These are phyloP conservation scores for Lasioglossum morio DNA, from an alignment of 2,888 invertebrate species.

Conservation along the genomic window DNA sequence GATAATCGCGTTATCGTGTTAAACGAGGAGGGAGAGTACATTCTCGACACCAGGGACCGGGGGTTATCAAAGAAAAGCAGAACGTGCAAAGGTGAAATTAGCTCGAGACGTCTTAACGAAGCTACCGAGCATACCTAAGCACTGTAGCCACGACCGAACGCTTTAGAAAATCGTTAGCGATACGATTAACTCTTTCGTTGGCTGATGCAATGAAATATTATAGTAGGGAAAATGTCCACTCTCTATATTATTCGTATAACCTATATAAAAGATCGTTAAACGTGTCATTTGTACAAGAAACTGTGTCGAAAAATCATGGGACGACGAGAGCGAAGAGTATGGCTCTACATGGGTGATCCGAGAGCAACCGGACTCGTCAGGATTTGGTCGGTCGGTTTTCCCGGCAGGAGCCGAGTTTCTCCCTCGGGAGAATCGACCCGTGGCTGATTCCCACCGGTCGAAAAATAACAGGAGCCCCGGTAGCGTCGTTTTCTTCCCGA, in stretches of 20 bases:
- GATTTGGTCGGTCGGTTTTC: neutral
- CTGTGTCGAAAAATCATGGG: too few species aligned
- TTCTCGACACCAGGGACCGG: neutral
- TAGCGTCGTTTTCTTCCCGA: neutral
- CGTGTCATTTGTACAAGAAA: too few species aligned
- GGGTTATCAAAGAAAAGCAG: neutral
- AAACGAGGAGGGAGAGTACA: neutral
- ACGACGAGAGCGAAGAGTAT: neutral
- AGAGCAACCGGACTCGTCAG: neutral
- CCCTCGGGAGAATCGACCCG: neutral
- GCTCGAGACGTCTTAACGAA: neutral
- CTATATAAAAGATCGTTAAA: too few species aligned
- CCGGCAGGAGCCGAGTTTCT: neutral
- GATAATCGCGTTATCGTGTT: neutral
- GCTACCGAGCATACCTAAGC: neutral
- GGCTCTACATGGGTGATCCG: neutral
- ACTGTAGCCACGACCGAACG: neutral
- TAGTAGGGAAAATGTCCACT: neutral
- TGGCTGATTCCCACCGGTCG: conserved; percentile 8
- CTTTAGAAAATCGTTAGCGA: neutral
- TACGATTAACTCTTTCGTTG: neutral
- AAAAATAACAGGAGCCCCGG: conserved; percentile 8
- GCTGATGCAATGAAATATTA: neutral
- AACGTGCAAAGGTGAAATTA: neutral
- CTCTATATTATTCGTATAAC: neutral